Percentiles rank a stretch among this genome's conserved stretches.
phyloP scores from a whole-genome alignment of 2,113 vertebrate species.

The Amazona vittata region DNA sequence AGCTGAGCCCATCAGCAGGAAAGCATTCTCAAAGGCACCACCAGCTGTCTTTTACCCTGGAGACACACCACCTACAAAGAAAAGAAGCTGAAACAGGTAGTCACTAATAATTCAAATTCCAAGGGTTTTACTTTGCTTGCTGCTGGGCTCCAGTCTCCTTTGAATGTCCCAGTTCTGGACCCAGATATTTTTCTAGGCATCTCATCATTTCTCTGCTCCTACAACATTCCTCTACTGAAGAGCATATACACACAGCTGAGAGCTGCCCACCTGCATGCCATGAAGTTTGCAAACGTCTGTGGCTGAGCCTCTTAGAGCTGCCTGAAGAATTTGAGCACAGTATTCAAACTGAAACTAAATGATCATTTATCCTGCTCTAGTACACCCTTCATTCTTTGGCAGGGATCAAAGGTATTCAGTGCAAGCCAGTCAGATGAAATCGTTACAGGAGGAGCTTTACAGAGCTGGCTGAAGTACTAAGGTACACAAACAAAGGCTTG shows the following conservation, averaged over 20 bases:
- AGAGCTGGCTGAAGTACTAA: background rate
- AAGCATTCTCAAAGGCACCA: background rate
- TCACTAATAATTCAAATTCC: background rate
- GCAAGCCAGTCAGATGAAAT: background rate
- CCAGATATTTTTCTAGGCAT: background rate
- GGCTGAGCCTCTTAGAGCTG: background rate
- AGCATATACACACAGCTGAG: background rate
- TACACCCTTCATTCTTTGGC: background rate
- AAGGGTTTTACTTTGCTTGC: background rate
- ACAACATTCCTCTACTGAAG: background rate
- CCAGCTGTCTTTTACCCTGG: accelerated
- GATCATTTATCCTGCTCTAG: background rate
- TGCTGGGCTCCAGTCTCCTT: background rate
- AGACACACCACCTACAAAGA: background rate
- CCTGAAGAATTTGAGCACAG: background rate
- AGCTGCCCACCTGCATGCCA: background rate
- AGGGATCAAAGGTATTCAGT: background rate
- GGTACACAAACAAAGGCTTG: background rate
- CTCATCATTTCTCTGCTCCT: background rate
- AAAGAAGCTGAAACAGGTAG: background rate
- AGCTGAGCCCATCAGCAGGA: background rate
- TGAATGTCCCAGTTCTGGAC: background rate
- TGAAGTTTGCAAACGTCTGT: background rate
- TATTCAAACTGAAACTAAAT: background rate
- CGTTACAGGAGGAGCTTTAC: background rate